phyloP scores from a whole-genome alignment of 2,113 vertebrate genomes.

The Tamias sibiricus region DNA sequence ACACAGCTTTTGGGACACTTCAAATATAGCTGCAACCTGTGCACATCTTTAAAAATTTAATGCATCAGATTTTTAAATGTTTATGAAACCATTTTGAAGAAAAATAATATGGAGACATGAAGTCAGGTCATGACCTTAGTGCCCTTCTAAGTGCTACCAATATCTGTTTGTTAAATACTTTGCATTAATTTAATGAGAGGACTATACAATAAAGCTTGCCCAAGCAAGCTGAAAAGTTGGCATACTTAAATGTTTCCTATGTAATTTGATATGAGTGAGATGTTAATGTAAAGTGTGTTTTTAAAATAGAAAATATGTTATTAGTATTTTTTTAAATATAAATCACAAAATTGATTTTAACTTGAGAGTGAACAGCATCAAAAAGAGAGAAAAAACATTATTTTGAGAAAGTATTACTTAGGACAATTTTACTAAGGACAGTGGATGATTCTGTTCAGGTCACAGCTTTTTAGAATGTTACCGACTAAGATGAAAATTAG shows the following conservation, averaged over 20 bases:
- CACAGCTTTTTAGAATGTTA: neutral
- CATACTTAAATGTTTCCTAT: constrained; percentile 69
- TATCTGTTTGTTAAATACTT: neutral
- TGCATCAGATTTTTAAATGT: neutral
- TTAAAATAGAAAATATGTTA: constrained; percentile 60
- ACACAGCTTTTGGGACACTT: neutral
- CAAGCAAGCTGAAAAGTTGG: constrained; percentile 30
- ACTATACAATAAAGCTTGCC: neutral
- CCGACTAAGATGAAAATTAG: neutral
- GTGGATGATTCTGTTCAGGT: neutral
- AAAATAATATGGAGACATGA: neutral
- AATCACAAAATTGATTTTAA: constrained; percentile 55
- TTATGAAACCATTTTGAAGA: neutral
- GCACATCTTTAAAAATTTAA: neutral
- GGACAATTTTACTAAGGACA: neutral
- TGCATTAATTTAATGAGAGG: neutral
- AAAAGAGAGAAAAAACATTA: neutral
- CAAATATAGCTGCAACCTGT: neutral
- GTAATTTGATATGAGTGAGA: constrained; percentile 51
- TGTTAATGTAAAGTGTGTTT: neutral
- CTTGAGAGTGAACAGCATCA: neutral
- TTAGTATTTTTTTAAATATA: constrained; percentile 60
- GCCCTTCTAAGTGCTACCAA: neutral
- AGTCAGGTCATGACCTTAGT: neutral
- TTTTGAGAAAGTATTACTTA: constrained; percentile 38